Conservation (phyloP, 2,113 vertebrate genomes). For the Cynoglossus semilaevis region DNA sequence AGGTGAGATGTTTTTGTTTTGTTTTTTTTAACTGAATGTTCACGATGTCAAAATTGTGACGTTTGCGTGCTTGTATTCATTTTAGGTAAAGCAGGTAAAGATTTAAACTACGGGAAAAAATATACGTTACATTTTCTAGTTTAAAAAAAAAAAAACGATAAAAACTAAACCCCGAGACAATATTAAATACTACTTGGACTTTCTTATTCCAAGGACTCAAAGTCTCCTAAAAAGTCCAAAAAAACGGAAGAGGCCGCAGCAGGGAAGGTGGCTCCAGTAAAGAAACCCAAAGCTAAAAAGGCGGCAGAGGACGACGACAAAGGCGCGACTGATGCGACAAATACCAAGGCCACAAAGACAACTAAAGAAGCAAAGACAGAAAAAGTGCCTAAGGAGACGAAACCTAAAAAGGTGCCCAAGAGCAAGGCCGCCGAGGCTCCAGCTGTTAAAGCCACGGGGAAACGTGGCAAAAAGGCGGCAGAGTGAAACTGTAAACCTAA, state of each 20-base stretch:
- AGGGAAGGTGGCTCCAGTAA: slow-evolving; percentile 60
- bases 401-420: slow-evolving; percentile 29
- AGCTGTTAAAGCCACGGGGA: slow-evolving; percentile 38
- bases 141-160: too few species aligned
- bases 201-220: slow-evolving; percentile 38
- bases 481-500: slow-evolving; percentile 9
- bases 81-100: too few species aligned
- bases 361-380: slow-evolving; percentile 12
- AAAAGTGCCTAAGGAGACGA: neutral
- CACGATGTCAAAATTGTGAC: too few species aligned
- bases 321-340: neutral
- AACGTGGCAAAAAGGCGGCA: slow-evolving; percentile 47
- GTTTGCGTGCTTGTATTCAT: too few species aligned
- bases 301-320: neutral
- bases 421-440: neutral
- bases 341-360: slow-evolving; percentile 43
- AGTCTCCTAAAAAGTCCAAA: slow-evolving; percentile 38
- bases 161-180: too few species aligned
- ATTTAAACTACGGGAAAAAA: too few species aligned
- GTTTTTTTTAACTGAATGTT: too few species aligned
- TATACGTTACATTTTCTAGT: too few species aligned
- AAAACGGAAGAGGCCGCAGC: slow-evolving; percentile 2
- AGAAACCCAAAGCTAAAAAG: slow-evolving; percentile 69
- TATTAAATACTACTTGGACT: too few species aligned
- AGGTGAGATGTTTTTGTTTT: slow-evolving; percentile 27